phyloP scores from a whole-genome alignment of 1,140 invertebrate genomes.

The Protaetia brevitarsis region DNA sequence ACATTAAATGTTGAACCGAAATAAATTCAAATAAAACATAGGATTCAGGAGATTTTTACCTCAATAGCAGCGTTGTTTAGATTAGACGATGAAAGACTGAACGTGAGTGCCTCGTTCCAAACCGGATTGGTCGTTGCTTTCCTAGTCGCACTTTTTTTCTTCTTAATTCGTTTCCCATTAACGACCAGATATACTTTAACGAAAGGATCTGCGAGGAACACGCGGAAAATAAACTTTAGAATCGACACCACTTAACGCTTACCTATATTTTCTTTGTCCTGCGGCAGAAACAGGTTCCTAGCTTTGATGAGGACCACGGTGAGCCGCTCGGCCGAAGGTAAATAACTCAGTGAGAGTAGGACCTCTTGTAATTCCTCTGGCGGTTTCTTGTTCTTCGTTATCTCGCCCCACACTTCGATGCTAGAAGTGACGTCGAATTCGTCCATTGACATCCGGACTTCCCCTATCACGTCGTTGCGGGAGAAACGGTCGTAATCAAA shows the following conservation, averaged over 20 bases:
- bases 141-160: slow-evolving; percentile 87
- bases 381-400: slow-evolving; percentile 71
- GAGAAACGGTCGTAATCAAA: slow-evolving; percentile 60
- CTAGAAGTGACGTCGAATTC: slow-evolving; percentile 67
- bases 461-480: slow-evolving; percentile 75
- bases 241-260: slow-evolving; percentile 28
- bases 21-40: no score
- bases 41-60: no score
- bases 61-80: slow-evolving; percentile 71
- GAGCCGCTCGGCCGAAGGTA: slow-evolving; percentile 81
- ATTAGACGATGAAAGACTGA: slow-evolving; percentile 73
- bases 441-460: slow-evolving; percentile 66
- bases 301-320: slow-evolving; percentile 82
- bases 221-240: slow-evolving; percentile 6
- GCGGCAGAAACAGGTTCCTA: slow-evolving; percentile 70
- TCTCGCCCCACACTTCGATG: slow-evolving; percentile 76
- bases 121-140: slow-evolving; percentile 85
- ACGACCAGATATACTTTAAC: slow-evolving; percentile 88
- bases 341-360: slow-evolving; percentile 77
- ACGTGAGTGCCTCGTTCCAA: slow-evolving; percentile 92
- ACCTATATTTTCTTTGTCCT: slow-evolving; percentile 63
- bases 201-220: slow-evolving; percentile 68
- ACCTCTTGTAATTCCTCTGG: slow-evolving; percentile 78
- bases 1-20: not conserved
- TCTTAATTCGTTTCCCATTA: slow-evolving; percentile 80